These are phyloP conservation scores for Gasterosteus nipponicus DNA, from an alignment of 2,113 vertebrate species.

Conservation along the genomic window DNA sequence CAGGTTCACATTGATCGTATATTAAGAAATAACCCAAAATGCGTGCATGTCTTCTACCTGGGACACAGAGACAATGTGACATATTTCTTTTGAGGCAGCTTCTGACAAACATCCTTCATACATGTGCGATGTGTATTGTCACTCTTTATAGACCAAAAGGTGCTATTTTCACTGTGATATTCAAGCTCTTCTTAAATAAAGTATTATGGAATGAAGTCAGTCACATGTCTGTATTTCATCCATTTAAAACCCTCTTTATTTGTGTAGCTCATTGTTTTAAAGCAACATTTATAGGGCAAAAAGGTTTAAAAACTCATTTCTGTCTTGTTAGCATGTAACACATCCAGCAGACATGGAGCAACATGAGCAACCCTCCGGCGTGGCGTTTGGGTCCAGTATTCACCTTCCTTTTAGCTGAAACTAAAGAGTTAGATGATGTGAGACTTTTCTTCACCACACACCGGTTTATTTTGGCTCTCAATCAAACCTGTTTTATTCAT, in stretches of 20 bases:
- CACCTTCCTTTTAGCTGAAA: neutral
- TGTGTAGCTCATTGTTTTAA: neutral
- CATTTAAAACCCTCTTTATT: neutral
- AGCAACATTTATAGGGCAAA: neutral
- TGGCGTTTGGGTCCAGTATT: neutral
- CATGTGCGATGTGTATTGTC: conserved; percentile 59
- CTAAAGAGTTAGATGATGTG: neutral
- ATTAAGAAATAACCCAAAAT: conserved; percentile 20
- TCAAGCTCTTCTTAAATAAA: conserved; percentile 80
- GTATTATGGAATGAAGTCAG: conserved; percentile 26
- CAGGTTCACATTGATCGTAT: conserved; percentile 13
- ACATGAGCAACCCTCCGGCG: neutral
- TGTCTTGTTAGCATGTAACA: neutral
- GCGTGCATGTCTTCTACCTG: conserved; percentile 35
- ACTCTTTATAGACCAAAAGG: conserved; percentile 71
- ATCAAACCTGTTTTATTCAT: neutral
- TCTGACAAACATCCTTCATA: conserved; percentile 64
- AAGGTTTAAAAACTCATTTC: neutral
- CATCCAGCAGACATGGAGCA: conserved; percentile 1
- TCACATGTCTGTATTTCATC: neutral
- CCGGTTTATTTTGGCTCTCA: neutral
- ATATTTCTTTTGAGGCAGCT: conserved; percentile 76
- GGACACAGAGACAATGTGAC: conserved; percentile 77
- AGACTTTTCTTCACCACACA: neutral
- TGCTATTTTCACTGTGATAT: conserved; percentile 69